These are phyloP conservation scores for Nycticryphes semicollaris DNA, from an alignment of 2,113 vertebrate species.

Conservation along the genomic window DNA sequence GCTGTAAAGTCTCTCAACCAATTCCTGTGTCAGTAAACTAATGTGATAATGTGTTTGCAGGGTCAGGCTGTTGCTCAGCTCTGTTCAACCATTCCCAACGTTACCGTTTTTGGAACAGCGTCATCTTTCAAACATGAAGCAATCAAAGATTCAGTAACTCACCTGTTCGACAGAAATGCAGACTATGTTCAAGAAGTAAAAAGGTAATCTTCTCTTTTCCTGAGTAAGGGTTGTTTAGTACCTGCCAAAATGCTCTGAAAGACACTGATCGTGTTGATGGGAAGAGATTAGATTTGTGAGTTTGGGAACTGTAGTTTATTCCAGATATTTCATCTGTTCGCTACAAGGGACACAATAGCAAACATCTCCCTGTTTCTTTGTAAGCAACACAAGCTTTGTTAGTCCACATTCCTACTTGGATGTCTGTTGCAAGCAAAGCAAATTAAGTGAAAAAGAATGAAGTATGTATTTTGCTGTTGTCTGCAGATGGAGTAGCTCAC, in stretches of 20 bases:
- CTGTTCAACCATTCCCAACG: slow-evolving; percentile 89
- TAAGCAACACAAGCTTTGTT: not conserved
- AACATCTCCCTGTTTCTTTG: not conserved
- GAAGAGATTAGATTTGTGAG: not conserved
- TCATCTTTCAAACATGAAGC: slow-evolving; percentile 95
- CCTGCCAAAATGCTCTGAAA: not conserved
- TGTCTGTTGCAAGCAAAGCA: not conserved
- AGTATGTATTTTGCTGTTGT: not conserved
- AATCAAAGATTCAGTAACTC: slow-evolving; percentile 92
- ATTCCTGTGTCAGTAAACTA: slow-evolving; percentile 24
- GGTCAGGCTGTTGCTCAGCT: slow-evolving; percentile 97
- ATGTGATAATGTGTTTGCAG: slow-evolving; percentile 71
- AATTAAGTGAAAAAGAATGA: not conserved
- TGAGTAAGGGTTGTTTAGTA: not conserved
- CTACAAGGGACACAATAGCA: not conserved
- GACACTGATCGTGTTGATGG: not conserved
- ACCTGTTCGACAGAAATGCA: slow-evolving; percentile 93
- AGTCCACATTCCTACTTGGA: not conserved
- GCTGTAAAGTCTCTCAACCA: not conserved
- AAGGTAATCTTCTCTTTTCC: slow-evolving; percentile 80
- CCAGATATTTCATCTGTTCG: not conserved
- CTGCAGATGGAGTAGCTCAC: not conserved
- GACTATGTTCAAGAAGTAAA: slow-evolving; percentile 97
- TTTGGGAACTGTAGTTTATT: not conserved
- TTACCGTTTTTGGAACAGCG: slow-evolving; percentile 94